Percentiles rank a stretch among this genome's conserved stretches.
phyloP scores from a whole-genome alignment of 2,888 invertebrate genomes.

The Frankliniella intonsa region DNA sequence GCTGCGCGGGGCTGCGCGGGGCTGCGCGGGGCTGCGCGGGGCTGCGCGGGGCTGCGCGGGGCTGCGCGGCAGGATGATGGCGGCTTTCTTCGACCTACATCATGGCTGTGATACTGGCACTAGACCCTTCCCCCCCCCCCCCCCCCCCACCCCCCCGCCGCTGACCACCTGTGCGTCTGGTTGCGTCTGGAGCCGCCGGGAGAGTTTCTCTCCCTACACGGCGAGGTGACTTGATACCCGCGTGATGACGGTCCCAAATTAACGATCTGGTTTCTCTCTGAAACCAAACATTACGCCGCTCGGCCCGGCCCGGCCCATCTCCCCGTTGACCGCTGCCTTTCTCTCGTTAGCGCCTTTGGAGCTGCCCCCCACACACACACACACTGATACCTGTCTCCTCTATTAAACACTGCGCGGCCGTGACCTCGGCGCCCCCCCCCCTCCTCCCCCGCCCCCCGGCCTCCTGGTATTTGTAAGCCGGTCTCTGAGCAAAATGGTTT shows the following conservation, averaged over 20 bases:
- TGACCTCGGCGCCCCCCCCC: no score
- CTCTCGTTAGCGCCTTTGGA: no score
- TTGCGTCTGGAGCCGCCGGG: neutral
- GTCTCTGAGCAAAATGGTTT: no score
- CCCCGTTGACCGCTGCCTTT: neutral
- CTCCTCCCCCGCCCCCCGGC: no score
- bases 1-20: neutral
- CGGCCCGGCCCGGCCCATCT: neutral
- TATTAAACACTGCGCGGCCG: no score
- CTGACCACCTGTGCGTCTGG: neutral
- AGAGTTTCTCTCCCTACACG: neutral
- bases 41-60: neutral
- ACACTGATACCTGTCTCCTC: no score
- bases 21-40: neutral
- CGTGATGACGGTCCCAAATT: no score
- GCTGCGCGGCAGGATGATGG: neutral
- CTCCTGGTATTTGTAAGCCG: no score
- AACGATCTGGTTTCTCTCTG: no score
- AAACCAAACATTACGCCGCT: neutral
- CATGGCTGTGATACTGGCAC: neutral
- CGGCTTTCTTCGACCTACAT: conserved; percentile 17
- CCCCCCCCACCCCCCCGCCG: neutral
- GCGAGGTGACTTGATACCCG: neutral
- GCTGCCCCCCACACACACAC: no score
- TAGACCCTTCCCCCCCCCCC: neutral